Evolutionary conservation across 2,888 invertebrate genomes (phyloP).

Genomic region (Parochlus steinenii): DNA sequence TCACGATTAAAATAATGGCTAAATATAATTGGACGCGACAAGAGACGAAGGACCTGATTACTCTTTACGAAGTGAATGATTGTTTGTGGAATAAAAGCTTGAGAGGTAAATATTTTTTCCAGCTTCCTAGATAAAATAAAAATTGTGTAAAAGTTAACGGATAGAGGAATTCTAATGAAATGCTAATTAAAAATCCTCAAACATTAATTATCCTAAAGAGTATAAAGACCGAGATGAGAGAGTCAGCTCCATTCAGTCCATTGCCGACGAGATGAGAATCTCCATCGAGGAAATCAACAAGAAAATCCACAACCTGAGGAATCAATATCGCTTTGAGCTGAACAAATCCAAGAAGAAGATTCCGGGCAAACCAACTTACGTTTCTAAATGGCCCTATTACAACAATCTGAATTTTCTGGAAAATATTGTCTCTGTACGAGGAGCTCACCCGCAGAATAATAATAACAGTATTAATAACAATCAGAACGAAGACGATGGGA

Average conservation of each 20-base stretch:
- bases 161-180: too few relatives aligned
- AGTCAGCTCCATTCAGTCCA: conserved; percentile 4
- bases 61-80: conserved; percentile 23
- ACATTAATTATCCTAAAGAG: too few relatives aligned
- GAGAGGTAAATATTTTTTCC: conserved; percentile 13
- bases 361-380: conserved; percentile 7
- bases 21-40: conserved; percentile 22
- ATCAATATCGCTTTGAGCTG: conserved; percentile 28
- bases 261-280: conserved; percentile 9
- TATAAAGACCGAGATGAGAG: conserved; percentile 9
- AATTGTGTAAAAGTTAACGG: too few relatives aligned
- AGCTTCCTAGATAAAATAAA: not conserved
- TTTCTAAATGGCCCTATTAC: conserved; percentile 25
- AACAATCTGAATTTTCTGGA: conserved; percentile 23
- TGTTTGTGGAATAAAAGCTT: conserved; percentile 28
- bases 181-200: too few relatives aligned
- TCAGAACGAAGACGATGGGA: conserved; percentile 1
- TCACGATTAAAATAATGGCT: not conserved
- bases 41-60: conserved; percentile 23
- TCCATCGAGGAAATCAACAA: conserved; percentile 12
- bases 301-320: conserved; percentile 27
- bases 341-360: conserved; percentile 19
- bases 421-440: conserved; percentile 8
- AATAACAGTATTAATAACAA: conserved; percentile 2
- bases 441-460: not conserved